These are phyloP conservation scores for Tetragonula clypearis DNA, from an alignment of 1,140 invertebrate genomes.

Conservation along the genomic window DNA sequence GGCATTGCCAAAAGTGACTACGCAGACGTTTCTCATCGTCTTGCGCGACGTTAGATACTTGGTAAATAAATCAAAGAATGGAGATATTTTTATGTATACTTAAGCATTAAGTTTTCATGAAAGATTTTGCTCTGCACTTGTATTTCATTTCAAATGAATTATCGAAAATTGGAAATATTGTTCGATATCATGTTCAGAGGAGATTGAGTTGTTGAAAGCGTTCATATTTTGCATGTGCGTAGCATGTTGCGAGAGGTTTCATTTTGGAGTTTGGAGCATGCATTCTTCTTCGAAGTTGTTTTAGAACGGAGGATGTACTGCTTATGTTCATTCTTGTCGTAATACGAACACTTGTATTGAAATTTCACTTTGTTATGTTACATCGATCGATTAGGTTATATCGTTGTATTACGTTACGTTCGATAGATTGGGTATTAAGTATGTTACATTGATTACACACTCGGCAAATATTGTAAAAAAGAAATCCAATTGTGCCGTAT, in stretches of 20 bases:
- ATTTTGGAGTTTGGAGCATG: too few species aligned
- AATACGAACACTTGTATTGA: neutral
- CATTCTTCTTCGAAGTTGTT: neutral
- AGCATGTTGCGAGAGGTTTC: neutral
- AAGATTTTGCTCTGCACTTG: neutral
- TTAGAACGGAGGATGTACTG: neutral
- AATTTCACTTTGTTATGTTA: neutral
- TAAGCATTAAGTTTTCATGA: too few species aligned
- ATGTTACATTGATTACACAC: too few species aligned
- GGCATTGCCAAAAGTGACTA: neutral
- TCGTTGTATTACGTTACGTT: too few species aligned
- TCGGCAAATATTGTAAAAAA: neutral
- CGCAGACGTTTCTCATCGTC: neutral
- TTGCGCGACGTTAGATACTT: neutral
- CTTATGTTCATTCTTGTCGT: neutral
- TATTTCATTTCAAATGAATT: neutral
- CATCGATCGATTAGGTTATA: neutral
- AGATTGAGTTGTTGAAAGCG: neutral
- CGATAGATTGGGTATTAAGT: too few species aligned
- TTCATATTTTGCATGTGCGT: neutral
- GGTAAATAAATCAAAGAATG: neutral
- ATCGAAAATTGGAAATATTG: neutral
- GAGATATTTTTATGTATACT: neutral
- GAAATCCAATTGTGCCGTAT: too few species aligned
- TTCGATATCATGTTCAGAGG: neutral